A percentile compares a stretch with the other conserved stretches of the same genome.
These are phyloP conservation scores for Sapajus apella DNA, from an alignment of 2,113 vertebrate genomes.

Conservation along the genomic window DNA sequence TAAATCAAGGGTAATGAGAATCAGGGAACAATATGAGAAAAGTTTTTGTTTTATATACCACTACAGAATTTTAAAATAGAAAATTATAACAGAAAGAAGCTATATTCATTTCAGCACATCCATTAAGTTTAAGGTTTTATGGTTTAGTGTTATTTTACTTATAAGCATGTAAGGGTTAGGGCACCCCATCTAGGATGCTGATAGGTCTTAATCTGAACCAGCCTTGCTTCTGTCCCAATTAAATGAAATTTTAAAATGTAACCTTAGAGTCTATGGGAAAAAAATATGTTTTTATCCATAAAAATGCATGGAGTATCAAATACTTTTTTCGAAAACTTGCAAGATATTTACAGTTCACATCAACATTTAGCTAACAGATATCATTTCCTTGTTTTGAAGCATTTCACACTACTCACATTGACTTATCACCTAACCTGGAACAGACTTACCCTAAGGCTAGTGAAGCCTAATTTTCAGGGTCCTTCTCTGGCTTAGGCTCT, in stretches of 20 bases:
- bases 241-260: background rate
- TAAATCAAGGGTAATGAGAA: background rate
- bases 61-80: constrained; percentile 10
- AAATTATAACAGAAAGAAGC: background rate
- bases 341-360: background rate
- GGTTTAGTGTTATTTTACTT: background rate
- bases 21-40: background rate
- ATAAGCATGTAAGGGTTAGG: background rate
- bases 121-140: background rate
- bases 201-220: background rate
- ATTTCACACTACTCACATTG: background rate
- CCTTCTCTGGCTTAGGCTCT: background rate
- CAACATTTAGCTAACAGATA: background rate
- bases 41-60: background rate
- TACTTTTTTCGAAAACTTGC: background rate
- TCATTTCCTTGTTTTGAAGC: background rate
- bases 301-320: background rate
- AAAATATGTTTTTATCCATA: background rate
- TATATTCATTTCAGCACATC: background rate
- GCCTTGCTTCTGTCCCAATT: background rate
- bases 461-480: background rate
- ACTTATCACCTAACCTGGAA: background rate
- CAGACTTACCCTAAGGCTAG: background rate
- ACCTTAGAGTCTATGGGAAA: background rate
- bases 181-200: background rate